These are phyloP conservation scores for Operophtera brumata DNA, from an alignment of 2,888 invertebrate species.

Conservation along the genomic window DNA sequence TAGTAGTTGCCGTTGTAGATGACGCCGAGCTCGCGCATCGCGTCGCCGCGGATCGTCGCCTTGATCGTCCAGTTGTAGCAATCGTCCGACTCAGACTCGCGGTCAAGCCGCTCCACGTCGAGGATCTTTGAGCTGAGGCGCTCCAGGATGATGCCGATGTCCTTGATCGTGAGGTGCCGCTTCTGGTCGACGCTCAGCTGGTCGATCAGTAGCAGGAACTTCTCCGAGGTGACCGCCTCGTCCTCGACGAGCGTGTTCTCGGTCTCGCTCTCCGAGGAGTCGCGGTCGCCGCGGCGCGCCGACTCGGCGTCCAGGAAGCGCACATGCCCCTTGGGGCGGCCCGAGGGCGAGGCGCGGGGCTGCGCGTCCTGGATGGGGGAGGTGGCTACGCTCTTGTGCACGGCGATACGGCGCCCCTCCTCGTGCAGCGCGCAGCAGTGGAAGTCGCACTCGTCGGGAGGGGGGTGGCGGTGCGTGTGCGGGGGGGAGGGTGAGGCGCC, in stretches of 20 bases:
- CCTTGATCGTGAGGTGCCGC: constrained; percentile 95
- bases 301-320: constrained; percentile 91
- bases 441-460: constrained; percentile 94
- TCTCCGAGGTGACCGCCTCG: constrained; percentile 93
- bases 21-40: constrained; percentile 93
- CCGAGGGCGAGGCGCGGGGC: constrained; percentile 84
- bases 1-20: constrained; percentile 98
- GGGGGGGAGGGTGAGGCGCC: constrained; percentile 78
- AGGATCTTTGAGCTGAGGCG: constrained; percentile 95
- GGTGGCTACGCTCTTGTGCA: constrained; percentile 95
- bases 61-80: constrained; percentile 98
- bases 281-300: constrained; percentile 83
- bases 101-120: constrained; percentile 94
- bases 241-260: constrained; percentile 96
- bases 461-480: constrained; percentile 77
- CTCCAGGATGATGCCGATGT: constrained; percentile 96
- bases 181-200: constrained; percentile 96
- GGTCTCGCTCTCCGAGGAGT: constrained; percentile 95
- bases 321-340: constrained; percentile 88
- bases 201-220: constrained; percentile 95
- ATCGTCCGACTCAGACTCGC: constrained; percentile 95
- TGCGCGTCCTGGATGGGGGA: constrained; percentile 93
- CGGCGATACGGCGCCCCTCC: constrained; percentile 94
- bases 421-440: constrained; percentile 97
- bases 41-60: constrained; percentile 95